Evolutionary conservation across 2,888 invertebrate species (phyloP), one percentile per base, ranked within the genome.

Genomic region (Leptura quadrifasciata): DNA sequence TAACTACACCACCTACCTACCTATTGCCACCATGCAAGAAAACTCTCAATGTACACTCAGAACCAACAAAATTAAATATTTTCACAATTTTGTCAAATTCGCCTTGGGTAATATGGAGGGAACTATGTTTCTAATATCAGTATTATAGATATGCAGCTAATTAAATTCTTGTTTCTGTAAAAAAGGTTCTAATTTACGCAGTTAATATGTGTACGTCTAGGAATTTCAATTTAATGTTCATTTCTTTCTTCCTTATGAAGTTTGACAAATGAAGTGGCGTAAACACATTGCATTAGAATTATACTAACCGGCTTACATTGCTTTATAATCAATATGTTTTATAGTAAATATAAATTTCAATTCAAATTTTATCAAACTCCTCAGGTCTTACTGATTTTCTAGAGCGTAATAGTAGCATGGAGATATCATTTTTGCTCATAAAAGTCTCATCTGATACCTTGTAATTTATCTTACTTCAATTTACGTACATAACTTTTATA

Each of bases 321-420:
- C n/a, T 47, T n/a, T 47, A 47, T 47, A 47, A 47, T 47, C 47
- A 47, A n/a, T 47, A n/a, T 47, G 17, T 47, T 47, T 47, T 47
- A 47, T n/a, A 15, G 17, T n/a, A 47, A 47, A 47, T 47, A n/a
- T 47, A 47, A 47, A n/a, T 47, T 47, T n/a, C n/a, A 0, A n/a
- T 47, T n/a, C 47, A 17, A n/a, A 47, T 47, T 47, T 15, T 47
- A n/a, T 47, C n/a, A 47, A n/a, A 47, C 47, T n/a, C 47, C 12
- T 39, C 39, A 47, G 17, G 0, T 47, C 3, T 4, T 47, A 47
- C 6, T 47, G 47, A 47, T 47, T 47, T 47, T n/a, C 15, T 4
- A 47, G 15, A n/a, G 47, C 6, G n/a, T 47, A 47, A 47, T 47
- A 47, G 6, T 31, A 39, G 1, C 10, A 39, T 39, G 12, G 39